A percentile compares a stretch with the other conserved stretches of the same genome.
Conservation (phyloP, 2,797 vertebrate species). For the Sebastes elongatus region DNA sequence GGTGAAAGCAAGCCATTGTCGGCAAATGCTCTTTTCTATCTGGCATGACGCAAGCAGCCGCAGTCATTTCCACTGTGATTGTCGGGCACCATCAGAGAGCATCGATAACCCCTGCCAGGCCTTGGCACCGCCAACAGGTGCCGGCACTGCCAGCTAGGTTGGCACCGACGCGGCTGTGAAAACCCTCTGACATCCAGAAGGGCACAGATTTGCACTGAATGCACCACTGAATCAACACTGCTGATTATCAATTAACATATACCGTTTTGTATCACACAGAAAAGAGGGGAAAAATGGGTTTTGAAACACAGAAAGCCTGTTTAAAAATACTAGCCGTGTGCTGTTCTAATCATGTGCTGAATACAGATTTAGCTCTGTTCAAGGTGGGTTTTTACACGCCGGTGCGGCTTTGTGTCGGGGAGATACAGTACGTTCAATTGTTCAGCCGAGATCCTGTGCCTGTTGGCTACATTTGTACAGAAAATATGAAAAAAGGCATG, state of each 20-base stretch:
- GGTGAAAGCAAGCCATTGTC: slow-evolving; percentile 67
- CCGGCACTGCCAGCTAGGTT: slow-evolving; percentile 82
- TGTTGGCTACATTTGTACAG: slow-evolving; percentile 60
- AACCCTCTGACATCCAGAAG: slow-evolving; percentile 86
- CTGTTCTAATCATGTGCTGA: slow-evolving; percentile 55
- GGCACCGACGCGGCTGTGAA: slow-evolving; percentile 76
- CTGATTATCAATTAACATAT: slow-evolving; percentile 86
- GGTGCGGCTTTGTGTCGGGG: slow-evolving; percentile 47
- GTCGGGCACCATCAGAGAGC: slow-evolving; percentile 83
- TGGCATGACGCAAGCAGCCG: slow-evolving; percentile 80
- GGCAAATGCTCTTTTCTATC: slow-evolving; percentile 75
- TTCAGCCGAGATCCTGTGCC: slow-evolving; percentile 51
- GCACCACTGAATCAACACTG: slow-evolving; percentile 84
- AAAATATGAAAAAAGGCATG: slow-evolving; percentile 45
- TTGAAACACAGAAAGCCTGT: slow-evolving; percentile 66
- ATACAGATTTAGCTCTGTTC: slow-evolving; percentile 69
- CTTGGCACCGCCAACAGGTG: slow-evolving; percentile 84
- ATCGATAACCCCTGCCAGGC: slow-evolving; percentile 84
- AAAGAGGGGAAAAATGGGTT: slow-evolving; percentile 65
- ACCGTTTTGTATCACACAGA: slow-evolving; percentile 73
- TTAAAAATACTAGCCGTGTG: slow-evolving; percentile 64
- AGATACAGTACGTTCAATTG: slow-evolving; percentile 46
- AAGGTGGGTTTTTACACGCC: slow-evolving; percentile 65
- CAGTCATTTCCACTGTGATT: slow-evolving; percentile 82
- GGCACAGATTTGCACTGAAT: slow-evolving; percentile 83